Evolutionary conservation across 2,113 vertebrate species (phyloP).

Genomic region (Rhynchomys soricoides): DNA sequence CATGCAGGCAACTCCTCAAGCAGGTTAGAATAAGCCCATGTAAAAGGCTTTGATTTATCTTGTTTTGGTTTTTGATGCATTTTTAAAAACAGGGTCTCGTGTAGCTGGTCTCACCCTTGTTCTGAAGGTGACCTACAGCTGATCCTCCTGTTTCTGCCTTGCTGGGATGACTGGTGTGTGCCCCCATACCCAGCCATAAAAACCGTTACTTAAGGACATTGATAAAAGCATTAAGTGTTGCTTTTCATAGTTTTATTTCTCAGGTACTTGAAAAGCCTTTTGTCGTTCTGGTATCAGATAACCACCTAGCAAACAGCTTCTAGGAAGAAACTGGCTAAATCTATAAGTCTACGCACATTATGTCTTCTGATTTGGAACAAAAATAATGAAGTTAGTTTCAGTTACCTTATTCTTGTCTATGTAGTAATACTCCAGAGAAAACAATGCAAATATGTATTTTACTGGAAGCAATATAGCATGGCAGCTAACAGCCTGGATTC

Average conservation of each 20-base stretch:
- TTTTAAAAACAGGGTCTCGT: neutral
- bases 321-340: conserved; percentile 38
- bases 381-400: conserved; percentile 16
- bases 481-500: neutral
- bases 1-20: conserved; percentile 93
- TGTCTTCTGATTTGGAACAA: conserved; percentile 2
- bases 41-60: neutral
- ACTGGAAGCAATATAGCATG: neutral
- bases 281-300: conserved; percentile 14
- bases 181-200: neutral
- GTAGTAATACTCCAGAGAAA: neutral
- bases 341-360: neutral
- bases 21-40: conserved; percentile 87
- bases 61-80: neutral
- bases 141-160: neutral
- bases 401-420: conserved; percentile 10
- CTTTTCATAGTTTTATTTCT: neutral
- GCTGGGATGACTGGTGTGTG: neutral
- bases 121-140: neutral
- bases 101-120: neutral
- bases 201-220: neutral
- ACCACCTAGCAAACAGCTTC: neutral
- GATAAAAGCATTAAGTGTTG: neutral
- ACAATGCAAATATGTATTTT: neutral
- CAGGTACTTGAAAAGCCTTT: conserved; percentile 27